Evolutionary conservation across 2,888 invertebrate species (phyloP).

Genomic region (Polietes domitor): DNA sequence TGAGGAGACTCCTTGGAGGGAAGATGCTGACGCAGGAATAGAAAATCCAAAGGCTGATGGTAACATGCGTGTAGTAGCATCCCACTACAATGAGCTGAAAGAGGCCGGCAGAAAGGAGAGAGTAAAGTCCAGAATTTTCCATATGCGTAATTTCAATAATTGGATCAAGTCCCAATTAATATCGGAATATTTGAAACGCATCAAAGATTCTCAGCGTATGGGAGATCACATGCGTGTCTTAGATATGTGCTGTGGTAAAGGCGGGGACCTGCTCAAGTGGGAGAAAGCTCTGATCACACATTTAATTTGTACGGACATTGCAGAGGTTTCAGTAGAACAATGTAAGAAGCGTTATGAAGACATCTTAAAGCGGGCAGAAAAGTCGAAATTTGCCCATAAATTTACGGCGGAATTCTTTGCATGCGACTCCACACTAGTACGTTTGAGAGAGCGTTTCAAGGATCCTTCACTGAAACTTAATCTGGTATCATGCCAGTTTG

Average conservation of each 20-base stretch:
- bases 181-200: slow-evolving; percentile 88
- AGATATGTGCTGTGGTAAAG: slow-evolving; percentile 99
- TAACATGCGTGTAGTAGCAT: slow-evolving; percentile 85
- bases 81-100: slow-evolving; percentile 95
- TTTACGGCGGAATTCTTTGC: slow-evolving; percentile 95
- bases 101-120: slow-evolving; percentile 91
- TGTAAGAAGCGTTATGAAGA: slow-evolving; percentile 92
- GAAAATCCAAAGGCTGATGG: slow-evolving; percentile 64
- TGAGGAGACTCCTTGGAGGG: slow-evolving; percentile 33
- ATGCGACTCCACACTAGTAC: slow-evolving; percentile 94
- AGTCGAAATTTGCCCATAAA: slow-evolving; percentile 79
- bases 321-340: slow-evolving; percentile 94
- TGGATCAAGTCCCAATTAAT: slow-evolving; percentile 99
- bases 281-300: slow-evolving; percentile 90
- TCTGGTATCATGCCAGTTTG: slow-evolving; percentile 98
- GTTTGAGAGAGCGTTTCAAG: slow-evolving; percentile 88
- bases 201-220: slow-evolving; percentile 84
- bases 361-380: slow-evolving; percentile 81
- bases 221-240: slow-evolving; percentile 88
- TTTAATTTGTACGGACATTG: slow-evolving; percentile 96
- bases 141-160: slow-evolving; percentile 98
- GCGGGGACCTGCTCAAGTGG: slow-evolving; percentile 99
- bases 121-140: slow-evolving; percentile 93
- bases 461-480: slow-evolving; percentile 92
- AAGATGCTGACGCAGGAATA: slow-evolving; percentile 19